A percentile compares a stretch with the other conserved stretches of the same genome.
phyloP scores from a whole-genome alignment of 2,888 invertebrate species.

The Stenodera caucasica region DNA sequence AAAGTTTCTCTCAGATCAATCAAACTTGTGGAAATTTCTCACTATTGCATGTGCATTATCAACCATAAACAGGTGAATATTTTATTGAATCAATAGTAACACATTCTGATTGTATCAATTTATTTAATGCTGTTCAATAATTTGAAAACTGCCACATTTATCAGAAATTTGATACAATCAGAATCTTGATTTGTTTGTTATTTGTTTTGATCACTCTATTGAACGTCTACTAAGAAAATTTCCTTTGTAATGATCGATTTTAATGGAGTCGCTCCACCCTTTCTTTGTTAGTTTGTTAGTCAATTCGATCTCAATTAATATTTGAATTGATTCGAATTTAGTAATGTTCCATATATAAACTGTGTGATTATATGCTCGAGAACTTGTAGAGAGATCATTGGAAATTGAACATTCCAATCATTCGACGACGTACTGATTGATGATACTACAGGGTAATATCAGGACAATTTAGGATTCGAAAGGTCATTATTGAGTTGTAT shows the following conservation, averaged over 20 bases:
- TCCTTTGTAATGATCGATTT: conserved; percentile 22
- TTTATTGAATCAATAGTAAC: too few species aligned
- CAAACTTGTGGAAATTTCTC: too few species aligned
- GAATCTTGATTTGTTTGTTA: neutral
- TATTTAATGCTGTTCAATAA: too few species aligned
- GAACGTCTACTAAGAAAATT: conserved; percentile 16
- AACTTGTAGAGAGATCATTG: conserved; percentile 6
- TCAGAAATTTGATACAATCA: too few species aligned
- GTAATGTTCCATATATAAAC: neutral
- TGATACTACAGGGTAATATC: conserved; percentile 16
- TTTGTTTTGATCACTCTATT: neutral
- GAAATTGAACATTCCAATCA: conserved; percentile 27
- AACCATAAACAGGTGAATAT: too few species aligned
- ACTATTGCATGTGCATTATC: too few species aligned
- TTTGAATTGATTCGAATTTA: neutral
- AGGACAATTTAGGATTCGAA: conserved; percentile 13
- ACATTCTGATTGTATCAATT: too few species aligned
- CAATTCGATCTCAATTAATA: neutral
- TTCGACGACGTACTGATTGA: conserved; percentile 20
- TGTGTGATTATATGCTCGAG: neutral
- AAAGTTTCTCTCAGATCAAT: too few species aligned
- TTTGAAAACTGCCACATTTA: too few species aligned
- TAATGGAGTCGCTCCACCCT: conserved; percentile 31
- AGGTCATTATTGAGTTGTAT: conserved; percentile 13
- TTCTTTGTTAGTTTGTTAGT: conserved; percentile 36